These are phyloP conservation scores for Phorcus lineatus DNA, from an alignment of 2,888 invertebrate species.

Conservation along the genomic window DNA sequence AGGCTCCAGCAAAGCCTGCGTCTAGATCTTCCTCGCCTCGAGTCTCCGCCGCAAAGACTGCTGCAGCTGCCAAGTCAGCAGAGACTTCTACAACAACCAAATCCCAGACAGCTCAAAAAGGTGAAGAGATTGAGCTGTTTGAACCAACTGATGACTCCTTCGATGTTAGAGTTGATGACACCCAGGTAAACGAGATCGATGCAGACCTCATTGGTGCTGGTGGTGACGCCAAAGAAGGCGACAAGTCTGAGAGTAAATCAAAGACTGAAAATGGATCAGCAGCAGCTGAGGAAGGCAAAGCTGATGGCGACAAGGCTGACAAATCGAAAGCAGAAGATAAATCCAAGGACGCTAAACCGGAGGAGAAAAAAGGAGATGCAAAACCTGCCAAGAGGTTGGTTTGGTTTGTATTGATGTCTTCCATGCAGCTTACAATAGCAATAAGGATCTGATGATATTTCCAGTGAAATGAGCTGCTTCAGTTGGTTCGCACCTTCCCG, in stretches of 20 bases:
- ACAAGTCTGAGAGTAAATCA: not conserved
- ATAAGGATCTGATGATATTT: not conserved
- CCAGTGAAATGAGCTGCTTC: no score
- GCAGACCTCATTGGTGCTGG: constrained; percentile 62
- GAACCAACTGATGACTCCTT: constrained; percentile 72
- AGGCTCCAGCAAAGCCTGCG: constrained; percentile 13
- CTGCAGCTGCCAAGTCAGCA: constrained; percentile 18
- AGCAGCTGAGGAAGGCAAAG: constrained; percentile 16
- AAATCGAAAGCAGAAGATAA: constrained; percentile 45
- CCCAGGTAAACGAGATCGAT: constrained; percentile 73
- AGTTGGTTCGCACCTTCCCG: no score
- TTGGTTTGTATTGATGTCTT: constrained; percentile 54
- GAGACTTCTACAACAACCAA: not conserved
- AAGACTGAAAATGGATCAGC: not conserved
- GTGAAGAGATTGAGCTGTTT: constrained; percentile 40
- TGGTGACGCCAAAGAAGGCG: constrained; percentile 15
- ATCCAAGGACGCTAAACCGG: constrained; percentile 49
- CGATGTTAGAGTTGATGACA: constrained; percentile 75
- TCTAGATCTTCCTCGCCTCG: constrained; percentile 25
- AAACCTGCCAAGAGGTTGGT: constrained; percentile 65
- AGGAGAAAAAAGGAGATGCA: constrained; percentile 58
- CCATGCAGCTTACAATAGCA: not conserved
- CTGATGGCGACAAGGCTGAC: constrained; percentile 44
- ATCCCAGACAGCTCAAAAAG: constrained; percentile 18
- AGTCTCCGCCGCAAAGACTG: constrained; percentile 17